Base-by-base conservation (phyloP, 2,113 vertebrate species). In the Hyaena hyaena region DNA sequence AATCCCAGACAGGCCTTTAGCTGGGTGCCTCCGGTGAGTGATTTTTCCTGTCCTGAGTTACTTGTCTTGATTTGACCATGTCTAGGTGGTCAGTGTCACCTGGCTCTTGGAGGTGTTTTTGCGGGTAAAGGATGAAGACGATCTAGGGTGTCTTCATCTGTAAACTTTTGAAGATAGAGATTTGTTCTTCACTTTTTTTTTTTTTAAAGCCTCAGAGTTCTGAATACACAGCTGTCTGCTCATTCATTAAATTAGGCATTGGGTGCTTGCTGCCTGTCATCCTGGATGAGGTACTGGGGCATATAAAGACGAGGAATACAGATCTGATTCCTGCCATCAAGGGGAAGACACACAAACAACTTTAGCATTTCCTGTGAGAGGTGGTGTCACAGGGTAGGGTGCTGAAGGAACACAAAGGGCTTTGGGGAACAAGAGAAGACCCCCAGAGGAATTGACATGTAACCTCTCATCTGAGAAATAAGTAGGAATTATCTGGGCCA, bases 161-260 rank as follows among this genome's bases (percentile, higher is more conserved):
- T 90, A 93, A 90, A 68, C 61, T 94, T 92, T 66, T 53, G 45
- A 90, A 79, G 26, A 19, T 35, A 81, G 50, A 79, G n/a, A 48
- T 69, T 58, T 65, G 39, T n/a, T 71, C 43, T 90, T 74, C 17
- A 2, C 10, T n/a, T 35, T 26, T 81, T 86, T 65, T 28, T 85
- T 43, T 2, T 39, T 58, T 61, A 24, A 76, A 74, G n/a, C 65
- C 82, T 84, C 63, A 8, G 31, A 69, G 12, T 81, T 66, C 91
- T 88, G 85, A 93, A 58, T 58, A 35, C 33, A 35, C 24, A 88
- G 17, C 61, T 21, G 19, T 50, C 50, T 48, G 33, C 24, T 80
- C 76, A 39, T n/a, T 77, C 48, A 55, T 53, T 93, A 50, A 26
- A 0, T 90, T 79, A 43, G 39, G 26, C 63, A 33, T 50, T 43